Base-by-base conservation (phyloP, 2,797 vertebrate genomes). In the Ciconia nigra region DNA sequence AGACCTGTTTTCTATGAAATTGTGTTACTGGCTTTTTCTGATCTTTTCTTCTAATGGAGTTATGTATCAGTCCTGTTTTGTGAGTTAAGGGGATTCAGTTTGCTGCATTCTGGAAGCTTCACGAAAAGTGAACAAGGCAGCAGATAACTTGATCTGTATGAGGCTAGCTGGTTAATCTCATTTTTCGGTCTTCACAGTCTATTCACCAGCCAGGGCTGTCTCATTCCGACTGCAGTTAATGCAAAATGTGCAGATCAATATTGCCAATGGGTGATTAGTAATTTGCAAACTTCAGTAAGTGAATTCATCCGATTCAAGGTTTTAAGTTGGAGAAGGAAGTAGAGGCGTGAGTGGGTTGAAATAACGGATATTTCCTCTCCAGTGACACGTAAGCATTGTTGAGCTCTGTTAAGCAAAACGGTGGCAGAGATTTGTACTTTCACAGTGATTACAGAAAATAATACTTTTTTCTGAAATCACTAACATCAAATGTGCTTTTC, bases 1-100 rank as follows among this genome's bases (percentile, higher is more conserved):
- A 85, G 90, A 83, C 84, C 84, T 67, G 78, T 89, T 96, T 94
- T 78, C 95, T 84, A 94, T 96, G 95, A 97, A 97, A 95, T 96
- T 87, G 69, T 62, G 81, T 95, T 87, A 83, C 85, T 92, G 80
- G 85, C 74, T 91, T 74, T 94, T 95, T 63, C 89, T 87, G 72
- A 91, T 96, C 86, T 87, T 85, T 89, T 21, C 63, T 80, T 62
- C 69, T 95, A 83, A 88, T 84, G 93, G 83, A 87, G 81, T 87
- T 91, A 37, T 21, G 58, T 90, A 92, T 91, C 93, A 93, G 82
- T 46, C 83, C 93, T 72, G 77, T 42, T 67, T 81, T 67, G 70
- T 7, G 55, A 82, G 72, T 81, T 93, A 90, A 91, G 58, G 91
- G 72, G 88, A 93, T 85, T 93, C 86, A 86, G 78, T 85, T 97